These are phyloP conservation scores for Pseudomugil gertrudae DNA, from an alignment of 2,797 vertebrate genomes.

Conservation along the genomic window DNA sequence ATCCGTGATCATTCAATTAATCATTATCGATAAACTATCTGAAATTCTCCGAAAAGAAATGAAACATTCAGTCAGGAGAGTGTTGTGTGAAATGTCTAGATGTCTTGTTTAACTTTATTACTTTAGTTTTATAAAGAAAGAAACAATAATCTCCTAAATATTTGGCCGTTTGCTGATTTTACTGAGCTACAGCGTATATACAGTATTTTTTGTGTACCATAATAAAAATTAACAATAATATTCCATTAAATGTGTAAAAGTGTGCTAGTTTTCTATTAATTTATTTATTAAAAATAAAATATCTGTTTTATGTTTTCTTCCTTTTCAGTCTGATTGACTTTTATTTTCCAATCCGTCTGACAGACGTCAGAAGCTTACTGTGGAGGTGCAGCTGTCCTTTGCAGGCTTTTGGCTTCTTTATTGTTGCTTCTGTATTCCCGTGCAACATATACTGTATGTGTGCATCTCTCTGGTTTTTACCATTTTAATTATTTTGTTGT, in stretches of 20 bases:
- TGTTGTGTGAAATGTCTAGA: too few species aligned
- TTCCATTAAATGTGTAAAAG: neutral
- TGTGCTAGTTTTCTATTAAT: too few species aligned
- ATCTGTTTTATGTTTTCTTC: neutral
- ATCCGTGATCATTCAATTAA: too few species aligned
- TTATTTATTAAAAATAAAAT: neutral
- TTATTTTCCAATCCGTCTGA: neutral
- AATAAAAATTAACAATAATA: neutral
- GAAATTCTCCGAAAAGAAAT: too few species aligned
- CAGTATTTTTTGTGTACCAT: neutral
- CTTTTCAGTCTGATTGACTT: neutral
- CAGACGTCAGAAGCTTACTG: constrained; percentile 16
- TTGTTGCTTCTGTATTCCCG: constrained; percentile 1
- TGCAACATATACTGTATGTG: neutral
- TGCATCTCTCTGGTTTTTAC: neutral
- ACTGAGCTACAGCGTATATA: too few species aligned
- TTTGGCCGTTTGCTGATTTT: too few species aligned
- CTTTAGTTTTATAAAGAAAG: too few species aligned
- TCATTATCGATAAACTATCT: too few species aligned
- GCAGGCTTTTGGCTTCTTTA: constrained; percentile 21
- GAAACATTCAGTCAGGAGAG: too few species aligned
- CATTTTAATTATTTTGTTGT: neutral
- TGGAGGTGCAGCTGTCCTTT: constrained; percentile 18
- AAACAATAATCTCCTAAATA: too few species aligned
- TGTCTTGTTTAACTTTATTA: too few species aligned